Conservation (phyloP, 2,113 vertebrate species). For the Myrmecophaga tridactyla region DNA sequence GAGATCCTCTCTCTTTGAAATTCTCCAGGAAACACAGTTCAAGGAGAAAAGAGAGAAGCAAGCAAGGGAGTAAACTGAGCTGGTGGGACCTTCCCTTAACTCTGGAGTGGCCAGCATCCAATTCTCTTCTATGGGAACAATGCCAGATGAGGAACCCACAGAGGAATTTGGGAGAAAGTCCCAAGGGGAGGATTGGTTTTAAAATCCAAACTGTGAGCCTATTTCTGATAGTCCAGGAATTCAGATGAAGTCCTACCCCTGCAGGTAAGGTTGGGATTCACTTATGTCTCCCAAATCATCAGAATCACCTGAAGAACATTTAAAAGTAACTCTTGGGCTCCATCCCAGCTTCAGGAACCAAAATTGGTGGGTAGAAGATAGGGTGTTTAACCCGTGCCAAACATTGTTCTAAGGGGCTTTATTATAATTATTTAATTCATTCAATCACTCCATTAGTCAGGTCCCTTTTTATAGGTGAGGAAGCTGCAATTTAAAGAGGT, state of each 20-base stretch:
- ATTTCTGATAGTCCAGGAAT: background rate
- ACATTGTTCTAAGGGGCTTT: background rate
- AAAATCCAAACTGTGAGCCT: background rate
- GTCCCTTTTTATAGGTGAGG: background rate
- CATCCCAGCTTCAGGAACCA: background rate
- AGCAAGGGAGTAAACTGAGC: background rate
- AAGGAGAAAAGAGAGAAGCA: background rate
- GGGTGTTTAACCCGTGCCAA: background rate
- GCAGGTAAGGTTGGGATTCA: background rate
- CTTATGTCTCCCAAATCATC: background rate
- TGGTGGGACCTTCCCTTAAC: background rate
- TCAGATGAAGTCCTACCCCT: accelerated
- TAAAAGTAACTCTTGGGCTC: background rate
- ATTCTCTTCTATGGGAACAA: background rate
- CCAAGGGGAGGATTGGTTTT: background rate
- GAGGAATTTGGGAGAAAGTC: background rate
- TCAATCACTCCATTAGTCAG: background rate
- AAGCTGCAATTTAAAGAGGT: background rate
- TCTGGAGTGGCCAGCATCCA: background rate
- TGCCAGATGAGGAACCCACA: background rate
- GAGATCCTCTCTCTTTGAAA: background rate
- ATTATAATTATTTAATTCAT: background rate
- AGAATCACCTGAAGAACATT: background rate
- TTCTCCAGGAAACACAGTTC: constrained; percentile 2
- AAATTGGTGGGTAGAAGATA: too few species aligned